A percentile compares a stretch with the other conserved stretches of the same genome.
Conservation (phyloP, 2,797 vertebrate species). For the Darevskia mixta region DNA sequence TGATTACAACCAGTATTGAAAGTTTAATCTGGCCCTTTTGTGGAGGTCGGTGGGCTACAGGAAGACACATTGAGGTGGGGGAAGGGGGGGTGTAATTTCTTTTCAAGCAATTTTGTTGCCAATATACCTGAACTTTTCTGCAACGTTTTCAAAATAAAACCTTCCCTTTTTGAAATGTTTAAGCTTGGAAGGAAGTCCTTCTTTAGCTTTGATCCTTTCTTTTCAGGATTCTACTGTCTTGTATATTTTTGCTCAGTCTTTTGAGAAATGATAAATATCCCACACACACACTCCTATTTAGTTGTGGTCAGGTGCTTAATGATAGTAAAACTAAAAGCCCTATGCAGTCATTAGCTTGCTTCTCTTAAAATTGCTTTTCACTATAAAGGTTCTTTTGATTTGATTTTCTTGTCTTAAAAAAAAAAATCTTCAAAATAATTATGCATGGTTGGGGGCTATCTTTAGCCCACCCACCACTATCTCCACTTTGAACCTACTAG, state of each 20-base stretch:
- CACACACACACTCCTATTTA: background rate
- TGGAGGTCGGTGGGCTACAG: background rate
- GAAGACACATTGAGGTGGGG: background rate
- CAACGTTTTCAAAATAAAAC: background rate
- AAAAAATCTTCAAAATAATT: background rate
- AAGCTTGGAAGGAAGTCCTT: background rate
- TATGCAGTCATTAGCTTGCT: background rate
- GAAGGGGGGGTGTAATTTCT: rapidly evolving
- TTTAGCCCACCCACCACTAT: background rate
- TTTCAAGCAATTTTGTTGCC: background rate
- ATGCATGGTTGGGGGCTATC: background rate
- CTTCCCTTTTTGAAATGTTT: background rate
- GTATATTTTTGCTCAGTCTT: background rate
- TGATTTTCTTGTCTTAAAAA: background rate
- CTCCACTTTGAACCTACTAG: background rate
- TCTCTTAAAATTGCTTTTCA: background rate
- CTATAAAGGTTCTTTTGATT: background rate
- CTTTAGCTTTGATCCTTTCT: background rate
- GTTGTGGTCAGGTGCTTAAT: background rate
- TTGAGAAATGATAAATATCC: background rate
- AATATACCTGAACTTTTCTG: background rate
- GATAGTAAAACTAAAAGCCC: background rate
- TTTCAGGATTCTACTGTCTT: background rate
- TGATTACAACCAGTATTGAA: too few relatives aligned
- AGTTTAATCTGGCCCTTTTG: background rate